Evolutionary conservation across 2,888 invertebrate species (phyloP), one percentile per base, ranked within the genome.

Genomic region (Bugulina stolonifera): DNA sequence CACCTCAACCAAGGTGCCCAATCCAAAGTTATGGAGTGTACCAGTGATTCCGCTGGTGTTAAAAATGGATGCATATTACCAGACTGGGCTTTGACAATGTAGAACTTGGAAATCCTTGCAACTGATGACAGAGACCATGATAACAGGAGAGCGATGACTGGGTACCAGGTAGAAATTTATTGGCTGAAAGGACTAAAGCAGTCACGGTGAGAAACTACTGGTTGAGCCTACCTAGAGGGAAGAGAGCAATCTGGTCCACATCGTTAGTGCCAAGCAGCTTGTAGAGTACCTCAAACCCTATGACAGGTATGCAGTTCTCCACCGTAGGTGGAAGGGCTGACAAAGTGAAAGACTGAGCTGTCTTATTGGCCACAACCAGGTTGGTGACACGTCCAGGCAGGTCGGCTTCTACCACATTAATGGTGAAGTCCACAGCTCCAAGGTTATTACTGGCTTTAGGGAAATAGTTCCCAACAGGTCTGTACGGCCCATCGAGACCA

Each of bases 291-390:
- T 64, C 64, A 32, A 64, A 64, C 5, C 25, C 64, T 32, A 64
- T 64, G 10, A 32, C 32, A 3, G 64, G 64, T 32, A 64, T 64
- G 64, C 64, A 64, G 32, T 64, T 64, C 25, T 64, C 64, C n/a
- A 29, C 64, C 32, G 32, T n/a, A 22, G 64, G 64, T 34, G 64
- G 64, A 25, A 14, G 25, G 3, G 64, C 64, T 3, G 32, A 64
- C 5, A 64, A n/a, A 10, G 32, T 29, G 29, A 64, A 29, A 22
- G 22, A 14, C 14, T 27, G 29, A 14, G 64, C 25, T 14, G 32
- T 64, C 27, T 32, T 27, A 10, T 27, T 32, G 22, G 34, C n/a
- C 5, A 34, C 64, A 32, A 3, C 32, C 5, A 64, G 10, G 3
- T 10, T 10, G 5, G 29, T 32, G 32, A 64, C 64, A 5, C 64